A percentile compares a stretch with the other conserved stretches of the same genome.
phyloP scores from a whole-genome alignment of 37 sponge, comb jelly and placozoan species.

The Bolinopsis microptera region DNA sequence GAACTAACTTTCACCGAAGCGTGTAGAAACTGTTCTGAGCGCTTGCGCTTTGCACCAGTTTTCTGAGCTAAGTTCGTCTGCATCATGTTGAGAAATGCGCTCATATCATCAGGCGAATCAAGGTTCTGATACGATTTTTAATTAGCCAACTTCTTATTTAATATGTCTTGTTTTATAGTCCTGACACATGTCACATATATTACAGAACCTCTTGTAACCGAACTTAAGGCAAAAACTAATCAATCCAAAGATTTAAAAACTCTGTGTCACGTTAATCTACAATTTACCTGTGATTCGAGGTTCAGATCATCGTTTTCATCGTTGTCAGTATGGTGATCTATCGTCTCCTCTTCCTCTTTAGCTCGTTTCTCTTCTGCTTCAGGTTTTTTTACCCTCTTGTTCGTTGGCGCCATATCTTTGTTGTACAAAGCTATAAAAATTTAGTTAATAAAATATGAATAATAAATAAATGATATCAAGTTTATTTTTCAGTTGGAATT shows the following conservation, averaged over 20 bases:
- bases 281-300: background rate
- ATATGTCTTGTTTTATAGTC: too few relatives aligned
- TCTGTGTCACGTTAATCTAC: too few relatives aligned
- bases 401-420: constrained; percentile 23
- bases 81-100: background rate
- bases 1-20: constrained; percentile 43
- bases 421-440: background rate
- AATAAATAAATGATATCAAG: too few relatives aligned
- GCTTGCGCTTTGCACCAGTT: background rate
- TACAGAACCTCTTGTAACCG: too few relatives aligned
- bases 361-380: background rate
- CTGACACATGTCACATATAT: too few relatives aligned
- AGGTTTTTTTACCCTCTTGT: background rate
- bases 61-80: constrained; percentile 25
- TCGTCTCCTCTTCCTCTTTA: background rate
- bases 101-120: background rate
- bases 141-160: too few relatives aligned
- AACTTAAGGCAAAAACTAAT: too few relatives aligned
- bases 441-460: background rate
- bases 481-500: too few relatives aligned
- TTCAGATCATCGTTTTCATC: background rate
- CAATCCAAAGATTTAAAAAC: too few relatives aligned
- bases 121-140: too few relatives aligned
- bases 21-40: constrained; percentile 40
- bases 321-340: background rate